Percentiles rank a stretch among this genome's conserved stretches.
Evolutionary conservation across 1,140 invertebrate genomes (phyloP).

Genomic region (Forficula auricularia): DNA sequence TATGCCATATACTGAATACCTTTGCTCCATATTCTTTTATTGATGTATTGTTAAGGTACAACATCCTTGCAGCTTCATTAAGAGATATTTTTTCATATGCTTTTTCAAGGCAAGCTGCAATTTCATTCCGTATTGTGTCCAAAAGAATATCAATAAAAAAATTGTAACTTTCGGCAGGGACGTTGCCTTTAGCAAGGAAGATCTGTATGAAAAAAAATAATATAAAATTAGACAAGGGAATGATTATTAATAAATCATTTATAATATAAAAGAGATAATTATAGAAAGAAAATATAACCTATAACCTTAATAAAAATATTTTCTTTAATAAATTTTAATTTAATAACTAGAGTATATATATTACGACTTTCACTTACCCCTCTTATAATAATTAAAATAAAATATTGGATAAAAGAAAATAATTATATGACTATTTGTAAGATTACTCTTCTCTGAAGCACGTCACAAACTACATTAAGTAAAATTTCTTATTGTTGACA

Average conservation of each 20-base stretch:
- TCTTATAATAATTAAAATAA: too few species aligned
- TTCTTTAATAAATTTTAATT: too few species aligned
- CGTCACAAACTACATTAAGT: too few species aligned
- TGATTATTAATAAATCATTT: neutral
- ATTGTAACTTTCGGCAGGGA: slow-evolving; percentile 89
- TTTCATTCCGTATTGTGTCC: slow-evolving; percentile 90
- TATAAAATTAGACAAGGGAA: neutral
- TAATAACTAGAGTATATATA: too few species aligned
- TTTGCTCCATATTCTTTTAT: slow-evolving; percentile 65
- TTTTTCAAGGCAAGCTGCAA: slow-evolving; percentile 89
- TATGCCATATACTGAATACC: too few species aligned
- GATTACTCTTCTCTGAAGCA: too few species aligned
- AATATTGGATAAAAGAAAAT: too few species aligned
- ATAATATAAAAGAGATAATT: slow-evolving; percentile 1
- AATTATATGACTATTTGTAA: too few species aligned
- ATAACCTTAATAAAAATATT: neutral
- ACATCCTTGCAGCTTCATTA: slow-evolving; percentile 71
- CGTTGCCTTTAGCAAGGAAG: slow-evolving; percentile 75
- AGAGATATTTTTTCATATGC: slow-evolving; percentile 83
- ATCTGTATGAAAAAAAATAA: too few species aligned
- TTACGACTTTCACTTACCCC: too few species aligned
- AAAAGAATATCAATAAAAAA: slow-evolving; percentile 94
- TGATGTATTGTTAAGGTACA: slow-evolving; percentile 57
- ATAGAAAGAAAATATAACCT: slow-evolving; percentile 5
- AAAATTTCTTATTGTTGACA: too few species aligned